Conservation (phyloP, 2,797 vertebrate genomes). For the Carduelis carduelis region DNA sequence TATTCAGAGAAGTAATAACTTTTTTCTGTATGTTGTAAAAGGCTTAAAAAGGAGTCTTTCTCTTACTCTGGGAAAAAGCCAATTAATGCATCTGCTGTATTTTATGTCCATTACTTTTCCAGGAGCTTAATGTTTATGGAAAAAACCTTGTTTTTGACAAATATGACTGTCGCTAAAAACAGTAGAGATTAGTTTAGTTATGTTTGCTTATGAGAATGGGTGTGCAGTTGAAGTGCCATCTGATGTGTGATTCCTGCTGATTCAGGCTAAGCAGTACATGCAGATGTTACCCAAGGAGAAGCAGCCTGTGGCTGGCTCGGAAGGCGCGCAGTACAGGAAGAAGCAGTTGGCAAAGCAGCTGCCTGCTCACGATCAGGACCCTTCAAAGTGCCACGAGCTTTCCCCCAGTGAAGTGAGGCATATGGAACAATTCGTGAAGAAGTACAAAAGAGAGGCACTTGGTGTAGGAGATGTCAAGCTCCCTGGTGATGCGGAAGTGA, state of each 20-base stretch:
- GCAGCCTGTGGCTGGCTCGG: constrained; percentile 88
- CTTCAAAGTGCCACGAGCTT: constrained; percentile 91
- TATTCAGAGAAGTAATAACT: background rate
- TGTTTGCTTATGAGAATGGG: background rate
- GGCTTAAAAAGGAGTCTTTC: background rate
- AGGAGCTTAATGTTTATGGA: background rate
- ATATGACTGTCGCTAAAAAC: background rate
- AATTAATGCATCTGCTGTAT: background rate
- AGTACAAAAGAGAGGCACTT: constrained; percentile 93
- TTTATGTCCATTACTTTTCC: background rate
- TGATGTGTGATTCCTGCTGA: constrained; percentile 29
- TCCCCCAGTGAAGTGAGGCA: constrained; percentile 89
- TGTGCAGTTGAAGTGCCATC: background rate
- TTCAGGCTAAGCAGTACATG: constrained; percentile 91
- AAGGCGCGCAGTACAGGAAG: constrained; percentile 92
- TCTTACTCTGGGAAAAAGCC: background rate
- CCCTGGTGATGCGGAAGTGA: constrained; percentile 81
- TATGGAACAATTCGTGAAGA: constrained; percentile 96
- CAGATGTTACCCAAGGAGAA: constrained; percentile 94
- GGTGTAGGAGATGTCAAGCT: constrained; percentile 91
- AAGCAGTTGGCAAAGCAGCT: constrained; percentile 97
- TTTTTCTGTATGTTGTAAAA: background rate
- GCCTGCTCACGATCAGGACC: constrained; percentile 97
- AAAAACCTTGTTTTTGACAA: constrained; percentile 12
- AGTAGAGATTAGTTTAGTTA: background rate